Percentiles rank a stretch among this genome's conserved stretches.
Conservation (phyloP, 2,888 invertebrate species). For the Buathra laborator region DNA sequence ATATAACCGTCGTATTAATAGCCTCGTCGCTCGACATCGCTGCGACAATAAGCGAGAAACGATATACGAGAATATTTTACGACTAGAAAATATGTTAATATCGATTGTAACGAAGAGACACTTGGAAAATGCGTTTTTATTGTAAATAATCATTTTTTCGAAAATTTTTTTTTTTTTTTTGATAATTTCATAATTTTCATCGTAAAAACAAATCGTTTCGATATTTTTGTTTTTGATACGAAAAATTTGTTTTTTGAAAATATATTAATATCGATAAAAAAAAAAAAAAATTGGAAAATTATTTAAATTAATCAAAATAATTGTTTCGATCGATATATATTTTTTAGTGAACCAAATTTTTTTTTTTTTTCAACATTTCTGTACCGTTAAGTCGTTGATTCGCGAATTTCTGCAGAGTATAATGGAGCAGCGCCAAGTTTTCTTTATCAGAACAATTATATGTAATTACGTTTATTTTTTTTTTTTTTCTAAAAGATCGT, state of each 20-base stretch:
- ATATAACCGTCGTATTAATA: constrained; percentile 14
- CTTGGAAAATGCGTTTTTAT: background rate
- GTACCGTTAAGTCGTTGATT: background rate
- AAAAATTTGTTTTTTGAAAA: too few relatives aligned
- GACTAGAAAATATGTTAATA: background rate
- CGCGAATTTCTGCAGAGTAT: background rate
- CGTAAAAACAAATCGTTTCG: background rate
- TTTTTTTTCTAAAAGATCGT: background rate
- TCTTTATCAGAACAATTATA: background rate
- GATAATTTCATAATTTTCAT: too few relatives aligned
- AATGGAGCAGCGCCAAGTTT: background rate
- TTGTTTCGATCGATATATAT: too few relatives aligned
- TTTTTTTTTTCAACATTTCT: background rate
- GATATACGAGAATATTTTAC: background rate
- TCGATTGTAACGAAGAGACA: background rate
- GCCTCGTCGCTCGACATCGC: background rate
- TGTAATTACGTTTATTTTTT: background rate
- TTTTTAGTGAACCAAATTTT: too few relatives aligned
- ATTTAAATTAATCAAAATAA: too few relatives aligned
- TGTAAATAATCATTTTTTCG: background rate
- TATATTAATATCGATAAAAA: too few relatives aligned
- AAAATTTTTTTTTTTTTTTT: too few relatives aligned
- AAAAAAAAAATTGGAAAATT: too few relatives aligned
- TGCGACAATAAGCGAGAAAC: background rate
- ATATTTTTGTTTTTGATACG: too few relatives aligned